These are phyloP conservation scores for Cotesia typhae DNA, from an alignment of 1,140 invertebrate genomes.

Conservation along the genomic window DNA sequence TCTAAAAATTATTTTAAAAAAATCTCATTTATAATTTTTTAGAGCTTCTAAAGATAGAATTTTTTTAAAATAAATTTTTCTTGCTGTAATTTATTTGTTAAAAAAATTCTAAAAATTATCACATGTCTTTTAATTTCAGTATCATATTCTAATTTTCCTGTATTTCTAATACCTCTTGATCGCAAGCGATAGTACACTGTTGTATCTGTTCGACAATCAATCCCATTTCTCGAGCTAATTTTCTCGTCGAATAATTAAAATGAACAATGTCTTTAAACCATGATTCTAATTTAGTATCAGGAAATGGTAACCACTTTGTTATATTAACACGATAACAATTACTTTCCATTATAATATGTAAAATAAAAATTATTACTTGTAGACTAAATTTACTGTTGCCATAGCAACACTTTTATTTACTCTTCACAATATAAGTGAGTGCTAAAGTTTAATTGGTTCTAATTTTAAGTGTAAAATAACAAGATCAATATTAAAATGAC, in stretches of 20 bases:
- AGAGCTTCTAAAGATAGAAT: too few relatives aligned
- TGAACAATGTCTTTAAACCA: slow-evolving; percentile 43
- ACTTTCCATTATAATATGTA: slow-evolving; percentile 21
- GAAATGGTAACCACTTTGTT: slow-evolving; percentile 48
- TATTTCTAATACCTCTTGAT: slow-evolving; percentile 2
- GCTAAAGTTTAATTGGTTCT: too few relatives aligned
- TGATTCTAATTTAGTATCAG: slow-evolving; percentile 38
- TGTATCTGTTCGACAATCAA: slow-evolving; percentile 39
- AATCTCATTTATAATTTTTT: too few relatives aligned
- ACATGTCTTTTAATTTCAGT: too few relatives aligned
- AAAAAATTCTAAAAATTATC: too few relatives aligned
- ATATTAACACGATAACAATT: slow-evolving; percentile 52
- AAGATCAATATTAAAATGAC: neutral
- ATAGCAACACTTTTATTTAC: slow-evolving; percentile 16
- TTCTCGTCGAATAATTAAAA: slow-evolving; percentile 40
- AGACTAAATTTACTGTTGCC: slow-evolving; percentile 6
- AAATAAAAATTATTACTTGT: neutral
- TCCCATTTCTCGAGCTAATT: slow-evolving; percentile 41
- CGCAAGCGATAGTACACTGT: neutral
- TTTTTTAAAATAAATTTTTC: too few relatives aligned
- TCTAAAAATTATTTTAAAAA: too few relatives aligned
- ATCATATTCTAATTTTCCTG: too few relatives aligned
- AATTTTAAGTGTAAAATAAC: slow-evolving; percentile 1
- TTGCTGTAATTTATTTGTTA: too few relatives aligned
- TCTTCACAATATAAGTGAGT: too few relatives aligned